phyloP scores from a whole-genome alignment of 2,888 invertebrate species.

The Zele albiditarsus region DNA sequence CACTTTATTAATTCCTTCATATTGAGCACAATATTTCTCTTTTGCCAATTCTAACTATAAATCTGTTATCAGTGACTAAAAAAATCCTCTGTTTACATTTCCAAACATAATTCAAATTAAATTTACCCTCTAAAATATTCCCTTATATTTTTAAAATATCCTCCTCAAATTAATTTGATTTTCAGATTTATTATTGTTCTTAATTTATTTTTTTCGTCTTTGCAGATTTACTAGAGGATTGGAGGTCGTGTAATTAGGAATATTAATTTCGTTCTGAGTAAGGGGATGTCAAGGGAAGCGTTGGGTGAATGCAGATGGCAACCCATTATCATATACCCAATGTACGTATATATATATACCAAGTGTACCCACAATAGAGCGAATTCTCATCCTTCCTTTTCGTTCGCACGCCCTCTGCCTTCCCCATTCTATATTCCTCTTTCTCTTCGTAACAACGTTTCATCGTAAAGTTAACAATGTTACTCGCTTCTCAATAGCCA shows the following conservation, averaged over 20 bases:
- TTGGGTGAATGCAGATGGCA: conserved; percentile 71
- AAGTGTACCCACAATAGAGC: conserved; percentile 59
- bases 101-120: too few species aligned
- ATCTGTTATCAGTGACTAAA: too few species aligned
- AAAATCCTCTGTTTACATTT: too few species aligned
- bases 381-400: conserved; percentile 57
- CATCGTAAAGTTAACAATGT: conserved; percentile 72
- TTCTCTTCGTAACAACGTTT: conserved; percentile 49
- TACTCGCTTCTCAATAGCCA: conserved; percentile 68
- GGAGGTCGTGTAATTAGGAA: conserved; percentile 63
- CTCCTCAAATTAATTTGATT: background rate
- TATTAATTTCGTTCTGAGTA: conserved; percentile 70
- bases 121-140: too few species aligned
- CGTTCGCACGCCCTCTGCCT: conserved; percentile 45
- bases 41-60: too few species aligned
- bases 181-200: conserved; percentile 18
- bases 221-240: conserved; percentile 20
- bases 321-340: conserved; percentile 69
- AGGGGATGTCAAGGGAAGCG: conserved; percentile 58
- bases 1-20: too few species aligned
- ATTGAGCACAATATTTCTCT: too few species aligned
- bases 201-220: background rate
- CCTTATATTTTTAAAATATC: background rate
- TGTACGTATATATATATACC: conserved; percentile 41
- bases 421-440: conserved; percentile 36